These are phyloP conservation scores for Acleris laterana DNA, from an alignment of 2,888 invertebrate genomes.

Conservation along the genomic window DNA sequence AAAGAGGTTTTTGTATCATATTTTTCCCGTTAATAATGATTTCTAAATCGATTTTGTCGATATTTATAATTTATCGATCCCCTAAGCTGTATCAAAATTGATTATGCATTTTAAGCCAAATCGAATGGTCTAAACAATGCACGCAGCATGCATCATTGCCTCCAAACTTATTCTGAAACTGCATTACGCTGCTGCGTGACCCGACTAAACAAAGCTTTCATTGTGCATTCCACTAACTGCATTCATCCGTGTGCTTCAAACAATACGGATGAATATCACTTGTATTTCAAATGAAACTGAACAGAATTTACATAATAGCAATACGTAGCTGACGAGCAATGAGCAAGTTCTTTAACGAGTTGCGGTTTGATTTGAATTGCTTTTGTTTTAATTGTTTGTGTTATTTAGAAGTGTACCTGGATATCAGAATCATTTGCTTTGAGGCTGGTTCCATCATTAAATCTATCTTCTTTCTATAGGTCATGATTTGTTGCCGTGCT, in stretches of 20 bases:
- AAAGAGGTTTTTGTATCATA: too few species aligned
- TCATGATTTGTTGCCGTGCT: too few species aligned
- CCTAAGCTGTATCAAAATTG: not conserved
- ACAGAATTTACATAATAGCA: constrained; percentile 31
- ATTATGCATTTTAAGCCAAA: not conserved
- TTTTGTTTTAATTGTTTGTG: constrained; percentile 14
- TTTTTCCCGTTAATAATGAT: too few species aligned
- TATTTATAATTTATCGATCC: too few species aligned
- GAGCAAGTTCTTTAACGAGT: constrained; percentile 35
- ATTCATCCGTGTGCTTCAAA: constrained; percentile 3
- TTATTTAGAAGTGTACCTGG: too few species aligned
- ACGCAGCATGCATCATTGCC: constrained; percentile 19
- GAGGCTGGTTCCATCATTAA: too few species aligned
- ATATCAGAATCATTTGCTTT: too few species aligned
- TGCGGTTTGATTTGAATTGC: constrained; percentile 25
- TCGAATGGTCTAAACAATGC: constrained; percentile 13
- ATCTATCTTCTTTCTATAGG: too few species aligned
- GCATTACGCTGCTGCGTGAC: constrained; percentile 23
- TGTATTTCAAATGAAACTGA: not conserved
- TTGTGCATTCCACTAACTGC: not conserved
- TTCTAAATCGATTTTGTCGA: too few species aligned
- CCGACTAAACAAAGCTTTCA: constrained; percentile 27
- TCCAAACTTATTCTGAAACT: constrained; percentile 27
- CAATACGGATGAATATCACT: not conserved
- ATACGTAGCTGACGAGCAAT: constrained; percentile 29